Base-by-base conservation (phyloP, 2,113 vertebrate species). In the Vulpes vulpes region DNA sequence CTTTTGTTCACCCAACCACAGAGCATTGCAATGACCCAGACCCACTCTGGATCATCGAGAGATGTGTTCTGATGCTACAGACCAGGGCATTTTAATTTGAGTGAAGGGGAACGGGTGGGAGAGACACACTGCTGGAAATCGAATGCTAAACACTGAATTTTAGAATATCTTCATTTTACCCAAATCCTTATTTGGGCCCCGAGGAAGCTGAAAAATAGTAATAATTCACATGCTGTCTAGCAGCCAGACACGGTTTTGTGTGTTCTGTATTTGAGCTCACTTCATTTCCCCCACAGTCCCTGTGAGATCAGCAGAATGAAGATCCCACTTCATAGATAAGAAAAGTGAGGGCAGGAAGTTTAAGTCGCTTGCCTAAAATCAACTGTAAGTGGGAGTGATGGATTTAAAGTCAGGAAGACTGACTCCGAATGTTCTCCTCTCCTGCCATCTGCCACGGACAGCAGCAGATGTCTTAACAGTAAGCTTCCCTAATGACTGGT, bases 381-480 rank as follows among this genome's bases (percentile, higher is more conserved):
- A 30, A 10, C 17, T 4, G 1, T 38, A 9, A 64, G 80, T 8
- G 19, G 80, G 67, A 32, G 84, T 55, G 91, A 7, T 0, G 3
- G 83, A 62, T 8, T 51, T 23, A n/a, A 64, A 95, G 22, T 20
- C 73, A 23, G 15, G 32, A 51, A 9, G 16, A 49, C 65, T 80
- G 51, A 30, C 57, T 55, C 74, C 8, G 53, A 74, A 73, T 10
- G n/a, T 14, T 10, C 53, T 4, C 1, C 35, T 25, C 22, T 57
- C 86, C 93, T 51, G 89, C 94, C 96, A 97, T 94, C 92, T 98
- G 98, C 97, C 98, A 93, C 76, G 0, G 91, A 93, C 69, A 51
- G 92, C 67, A 98, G 97, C 98, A 99, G 98, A 98, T 98, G 98
- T 98, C 98, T 98, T 81, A 84, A 95, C 97, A 96, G 93, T 97